phyloP scores from a whole-genome alignment of 1,140 invertebrate species.

The Apis dorsata region DNA sequence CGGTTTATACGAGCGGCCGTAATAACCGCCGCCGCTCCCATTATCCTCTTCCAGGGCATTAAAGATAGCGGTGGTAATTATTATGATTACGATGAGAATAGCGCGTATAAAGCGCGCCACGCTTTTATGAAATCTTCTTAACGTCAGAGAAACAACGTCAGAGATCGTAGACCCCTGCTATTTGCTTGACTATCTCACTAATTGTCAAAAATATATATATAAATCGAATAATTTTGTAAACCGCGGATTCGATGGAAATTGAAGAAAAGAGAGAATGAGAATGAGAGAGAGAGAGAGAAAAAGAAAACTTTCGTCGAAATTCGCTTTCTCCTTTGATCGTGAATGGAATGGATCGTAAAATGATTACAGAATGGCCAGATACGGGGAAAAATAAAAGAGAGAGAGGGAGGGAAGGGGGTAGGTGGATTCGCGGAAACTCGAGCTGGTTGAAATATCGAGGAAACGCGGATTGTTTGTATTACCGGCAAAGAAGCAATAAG shows the following conservation, averaged over 20 bases:
- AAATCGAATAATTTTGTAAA: too few species aligned
- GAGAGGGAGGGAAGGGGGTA: neutral
- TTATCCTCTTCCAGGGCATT: slow-evolving; percentile 74
- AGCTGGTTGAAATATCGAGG: slow-evolving; percentile 27
- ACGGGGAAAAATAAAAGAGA: neutral
- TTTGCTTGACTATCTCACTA: too few species aligned
- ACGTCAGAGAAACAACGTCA: slow-evolving; percentile 3
- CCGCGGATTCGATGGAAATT: neutral
- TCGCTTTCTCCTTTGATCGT: neutral
- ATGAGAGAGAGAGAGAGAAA: too few species aligned
- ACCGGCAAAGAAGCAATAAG: slow-evolving; percentile 41
- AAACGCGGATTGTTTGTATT: slow-evolving; percentile 46
- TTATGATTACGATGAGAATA: slow-evolving; percentile 73
- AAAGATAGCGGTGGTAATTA: slow-evolving; percentile 77
- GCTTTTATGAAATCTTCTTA: slow-evolving; percentile 68
- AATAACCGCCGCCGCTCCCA: slow-evolving; percentile 69
- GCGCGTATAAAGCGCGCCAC: slow-evolving; percentile 46
- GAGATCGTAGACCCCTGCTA: neutral
- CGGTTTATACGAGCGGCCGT: slow-evolving; percentile 76
- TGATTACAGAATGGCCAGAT: neutral
- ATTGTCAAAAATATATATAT: too few species aligned
- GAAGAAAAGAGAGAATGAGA: too few species aligned
- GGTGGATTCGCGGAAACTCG: slow-evolving; percentile 24
- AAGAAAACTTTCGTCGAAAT: too few species aligned
- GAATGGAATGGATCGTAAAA: neutral